phyloP scores from a whole-genome alignment of 1,140 invertebrate species.

The Drosophila willistoni region DNA sequence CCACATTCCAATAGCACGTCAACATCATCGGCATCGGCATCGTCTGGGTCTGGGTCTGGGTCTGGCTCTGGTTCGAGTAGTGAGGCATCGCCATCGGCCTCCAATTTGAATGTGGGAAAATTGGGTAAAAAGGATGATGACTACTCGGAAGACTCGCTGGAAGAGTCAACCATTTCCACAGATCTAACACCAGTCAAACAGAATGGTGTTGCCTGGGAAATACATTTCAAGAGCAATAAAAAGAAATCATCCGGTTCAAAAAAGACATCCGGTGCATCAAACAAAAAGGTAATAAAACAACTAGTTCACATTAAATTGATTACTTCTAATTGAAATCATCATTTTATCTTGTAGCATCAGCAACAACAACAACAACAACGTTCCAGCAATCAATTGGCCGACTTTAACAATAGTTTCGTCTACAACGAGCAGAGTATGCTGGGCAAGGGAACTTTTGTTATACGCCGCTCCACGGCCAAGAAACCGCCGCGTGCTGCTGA shows the following conservation, averaged over 20 bases:
- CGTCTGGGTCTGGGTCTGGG: constrained; percentile 1
- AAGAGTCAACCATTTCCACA: constrained; percentile 86
- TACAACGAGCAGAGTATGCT: constrained; percentile 72
- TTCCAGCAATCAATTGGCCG: constrained; percentile 33
- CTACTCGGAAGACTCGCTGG: constrained; percentile 92
- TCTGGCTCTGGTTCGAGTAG: constrained; percentile 46
- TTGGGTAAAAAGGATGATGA: constrained; percentile 77
- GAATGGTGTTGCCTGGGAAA: constrained; percentile 92
- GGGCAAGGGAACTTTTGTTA: constrained; percentile 77
- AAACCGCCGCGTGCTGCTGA: constrained; percentile 67
- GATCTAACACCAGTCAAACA: constrained; percentile 87
- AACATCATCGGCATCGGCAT: constrained; percentile 67
- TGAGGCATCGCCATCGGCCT: constrained; percentile 64
- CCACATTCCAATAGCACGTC: constrained; percentile 63
- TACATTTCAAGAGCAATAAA: constrained; percentile 85
- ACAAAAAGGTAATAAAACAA: constrained; percentile 48
- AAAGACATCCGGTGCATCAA: constrained; percentile 26
- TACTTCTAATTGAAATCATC: neutral
- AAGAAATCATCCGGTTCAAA: constrained; percentile 47
- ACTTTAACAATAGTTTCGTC: constrained; percentile 59
- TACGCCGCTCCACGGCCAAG: constrained; percentile 68
- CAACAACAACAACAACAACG: constrained; percentile 23
- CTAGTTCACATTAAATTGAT: neutral
- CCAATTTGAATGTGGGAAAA: constrained; percentile 57
- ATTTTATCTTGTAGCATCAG: constrained; percentile 13